Conservation (phyloP, 2,113 vertebrate genomes). For the Gnathonemus longibarbis region DNA sequence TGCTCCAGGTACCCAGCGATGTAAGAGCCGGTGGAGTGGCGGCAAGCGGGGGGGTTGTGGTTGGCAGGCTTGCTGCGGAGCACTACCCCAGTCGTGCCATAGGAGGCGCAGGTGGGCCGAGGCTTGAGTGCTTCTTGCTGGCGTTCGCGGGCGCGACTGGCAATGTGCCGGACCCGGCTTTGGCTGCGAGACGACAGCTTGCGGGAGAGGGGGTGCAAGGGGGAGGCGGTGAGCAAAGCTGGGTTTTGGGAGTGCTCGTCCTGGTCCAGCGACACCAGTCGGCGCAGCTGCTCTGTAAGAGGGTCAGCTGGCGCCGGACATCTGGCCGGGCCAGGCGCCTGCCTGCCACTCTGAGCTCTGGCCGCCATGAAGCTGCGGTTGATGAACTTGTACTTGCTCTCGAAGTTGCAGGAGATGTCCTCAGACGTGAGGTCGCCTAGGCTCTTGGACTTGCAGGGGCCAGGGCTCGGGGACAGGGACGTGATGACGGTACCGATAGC, state of each 20-base stretch:
- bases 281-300: conserved; percentile 81
- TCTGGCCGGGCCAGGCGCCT: conserved; percentile 31
- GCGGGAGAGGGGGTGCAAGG: conserved; percentile 69
- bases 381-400: conserved; percentile 93
- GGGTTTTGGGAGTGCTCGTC: conserved; percentile 52
- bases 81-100: conserved; percentile 57
- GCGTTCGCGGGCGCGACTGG: conserved; percentile 82
- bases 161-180: conserved; percentile 90
- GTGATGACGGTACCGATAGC: background rate
- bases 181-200: conserved; percentile 90
- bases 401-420: conserved; percentile 91
- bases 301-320: conserved; percentile 64
- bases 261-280: conserved; percentile 76
- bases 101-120: conserved; percentile 28
- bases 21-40: conserved; percentile 91
- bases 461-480: conserved; percentile 31
- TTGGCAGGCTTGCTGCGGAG: conserved; percentile 65
- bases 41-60: conserved; percentile 56
- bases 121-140: conserved; percentile 82
- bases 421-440: conserved; percentile 93
- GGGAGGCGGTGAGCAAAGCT: conserved; percentile 11
- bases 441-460: conserved; percentile 89
- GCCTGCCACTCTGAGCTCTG: conserved; percentile 59
- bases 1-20: conserved; percentile 76
- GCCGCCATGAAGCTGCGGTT: conserved; percentile 83